Evolutionary conservation across 2,888 invertebrate species (phyloP), one percentile per base, ranked within the genome.

Genomic region (Drosophila subsilvestris): DNA sequence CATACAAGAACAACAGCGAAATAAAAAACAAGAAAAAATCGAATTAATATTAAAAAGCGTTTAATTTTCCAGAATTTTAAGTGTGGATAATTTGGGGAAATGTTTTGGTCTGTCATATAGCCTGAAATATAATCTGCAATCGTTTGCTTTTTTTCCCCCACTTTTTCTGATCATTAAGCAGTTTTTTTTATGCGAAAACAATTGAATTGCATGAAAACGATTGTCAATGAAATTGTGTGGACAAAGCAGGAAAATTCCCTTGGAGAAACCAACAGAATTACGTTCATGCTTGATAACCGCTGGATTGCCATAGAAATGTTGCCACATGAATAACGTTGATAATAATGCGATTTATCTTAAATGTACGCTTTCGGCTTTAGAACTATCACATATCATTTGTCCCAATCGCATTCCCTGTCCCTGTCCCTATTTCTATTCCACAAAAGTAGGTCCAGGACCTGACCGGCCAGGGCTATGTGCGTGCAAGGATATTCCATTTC

Each of bases 11-110:
- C 79, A 79, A 74, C 69, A 72, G 71, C 68, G 62, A 76, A 55
- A 70, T 61, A 66, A 70, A 83, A 78, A 80, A 68, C 51, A 78
- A 69, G 50, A 69, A 77, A 80, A 86, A 80, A 82, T 78, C 72
- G 78, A 83, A 85, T 88, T 80, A 86, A 83, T 84, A 83, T 84
- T 84, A 80, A 85, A 85, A 86, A 84, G 77, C 82, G 86, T 84
- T 84, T 84, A 79, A 87, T 85, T 85, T 87, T 75, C 77, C 74
- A 79, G 68, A 74, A 77, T 66, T 85, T 81, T 62, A 67, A 84
- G 68, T 63, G 61, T 29, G 37, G 37, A 37, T n/a, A 37, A n/a
- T 37, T 37, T n/a, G 61, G 58, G 5, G 47, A 59, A 14, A 22
- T 45, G 44, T 14, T 47, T 53, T 7, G 63, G 8, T 12, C 54